Evolutionary conservation across 1,140 invertebrate genomes (phyloP).

Genomic region (Bombus balteatus): DNA sequence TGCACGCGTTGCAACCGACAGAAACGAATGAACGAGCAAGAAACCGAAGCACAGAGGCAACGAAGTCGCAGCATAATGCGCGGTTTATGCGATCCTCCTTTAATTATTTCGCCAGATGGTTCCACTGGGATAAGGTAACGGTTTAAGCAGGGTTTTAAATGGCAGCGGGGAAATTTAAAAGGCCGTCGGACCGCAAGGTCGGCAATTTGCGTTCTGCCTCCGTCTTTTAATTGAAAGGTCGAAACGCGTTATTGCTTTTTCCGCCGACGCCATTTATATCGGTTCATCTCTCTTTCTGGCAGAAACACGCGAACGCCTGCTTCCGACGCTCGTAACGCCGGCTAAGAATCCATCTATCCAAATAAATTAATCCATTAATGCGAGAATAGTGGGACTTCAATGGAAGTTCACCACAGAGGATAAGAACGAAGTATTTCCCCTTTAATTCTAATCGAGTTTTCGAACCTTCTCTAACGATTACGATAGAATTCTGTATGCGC

Average conservation of each 20-base stretch:
- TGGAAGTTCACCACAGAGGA: too few relatives aligned
- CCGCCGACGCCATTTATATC: conserved; percentile 22
- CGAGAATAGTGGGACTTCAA: neutral
- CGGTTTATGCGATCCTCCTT: conserved; percentile 53
- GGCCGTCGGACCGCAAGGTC: conserved; percentile 30
- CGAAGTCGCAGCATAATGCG: conserved; percentile 48
- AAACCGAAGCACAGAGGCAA: neutral
- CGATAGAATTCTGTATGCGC: neutral
- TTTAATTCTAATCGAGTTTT: neutral
- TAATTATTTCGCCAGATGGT: conserved; percentile 54
- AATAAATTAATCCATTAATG: conserved; percentile 23
- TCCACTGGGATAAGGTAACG: conserved; percentile 40
- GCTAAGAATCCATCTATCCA: neutral
- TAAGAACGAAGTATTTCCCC: too few relatives aligned
- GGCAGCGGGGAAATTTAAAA: conserved; percentile 49
- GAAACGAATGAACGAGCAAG: conserved; percentile 43
- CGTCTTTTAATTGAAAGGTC: conserved; percentile 54
- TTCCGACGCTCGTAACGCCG: neutral
- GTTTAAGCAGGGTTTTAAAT: conserved; percentile 48
- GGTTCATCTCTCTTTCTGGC: neutral
- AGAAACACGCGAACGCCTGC: conserved; percentile 14
- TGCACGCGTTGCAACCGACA: conserved; percentile 47
- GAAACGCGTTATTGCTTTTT: conserved; percentile 50
- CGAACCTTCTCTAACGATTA: neutral
- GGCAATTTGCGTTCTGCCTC: conserved; percentile 46